These are phyloP conservation scores for Panthera leo DNA, from an alignment of 2,113 vertebrate species.

Conservation along the genomic window DNA sequence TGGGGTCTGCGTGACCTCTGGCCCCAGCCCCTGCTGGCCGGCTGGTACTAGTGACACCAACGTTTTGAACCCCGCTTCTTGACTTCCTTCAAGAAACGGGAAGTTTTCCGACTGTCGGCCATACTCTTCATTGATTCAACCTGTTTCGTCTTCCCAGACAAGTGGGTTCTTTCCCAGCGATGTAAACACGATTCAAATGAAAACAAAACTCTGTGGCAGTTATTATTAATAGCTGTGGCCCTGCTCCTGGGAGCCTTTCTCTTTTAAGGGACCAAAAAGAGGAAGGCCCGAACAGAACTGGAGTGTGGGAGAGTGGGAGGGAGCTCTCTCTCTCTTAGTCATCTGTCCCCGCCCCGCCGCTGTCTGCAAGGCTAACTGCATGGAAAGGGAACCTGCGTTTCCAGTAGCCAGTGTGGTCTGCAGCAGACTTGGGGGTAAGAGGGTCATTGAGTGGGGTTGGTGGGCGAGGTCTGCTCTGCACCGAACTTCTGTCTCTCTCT, in stretches of 20 bases:
- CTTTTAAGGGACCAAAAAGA: constrained; percentile 14
- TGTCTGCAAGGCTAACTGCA: neutral
- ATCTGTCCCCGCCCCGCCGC: neutral
- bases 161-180: constrained; percentile 42
- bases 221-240: neutral
- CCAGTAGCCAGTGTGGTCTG: neutral
- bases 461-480: neutral
- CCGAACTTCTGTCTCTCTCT: neutral
- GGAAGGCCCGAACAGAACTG: constrained; percentile 28
- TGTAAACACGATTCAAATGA: constrained; percentile 35
- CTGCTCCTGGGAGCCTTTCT: constrained; percentile 14
- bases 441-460: neutral
- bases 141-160: constrained; percentile 18
- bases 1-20: neutral
- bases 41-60: neutral
- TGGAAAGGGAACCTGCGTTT: neutral
- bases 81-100: constrained; percentile 47
- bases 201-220: neutral
- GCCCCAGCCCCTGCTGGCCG: neutral
- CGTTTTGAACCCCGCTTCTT: neutral
- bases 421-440: neutral
- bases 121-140: constrained; percentile 38
- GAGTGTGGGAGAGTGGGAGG: neutral
- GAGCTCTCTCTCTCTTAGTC: neutral
- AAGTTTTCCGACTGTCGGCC: neutral